Percentiles rank a stretch among this genome's conserved stretches.
phyloP scores from a whole-genome alignment of 1,140 invertebrate species.

The Hyphantria cunea region DNA sequence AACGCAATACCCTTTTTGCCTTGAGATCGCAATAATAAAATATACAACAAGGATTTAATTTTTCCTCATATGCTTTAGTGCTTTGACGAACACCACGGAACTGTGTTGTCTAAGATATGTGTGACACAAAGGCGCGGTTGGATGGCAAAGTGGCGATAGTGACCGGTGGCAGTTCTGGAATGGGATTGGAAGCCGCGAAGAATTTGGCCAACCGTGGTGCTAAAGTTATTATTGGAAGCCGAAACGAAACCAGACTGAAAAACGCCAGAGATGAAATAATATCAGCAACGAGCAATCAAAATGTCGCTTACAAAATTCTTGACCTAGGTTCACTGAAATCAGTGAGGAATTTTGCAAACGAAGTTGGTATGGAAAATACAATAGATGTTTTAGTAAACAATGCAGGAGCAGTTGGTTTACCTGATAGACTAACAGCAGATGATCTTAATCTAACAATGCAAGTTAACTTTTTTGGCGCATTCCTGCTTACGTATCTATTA shows the following conservation, averaged over 20 bases:
- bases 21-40: slow-evolving; percentile 45
- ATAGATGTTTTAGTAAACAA: slow-evolving; percentile 89
- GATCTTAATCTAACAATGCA: slow-evolving; percentile 87
- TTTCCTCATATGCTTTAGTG: slow-evolving; percentile 41
- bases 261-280: slow-evolving; percentile 64
- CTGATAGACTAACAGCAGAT: slow-evolving; percentile 80
- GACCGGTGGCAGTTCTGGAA: slow-evolving; percentile 92
- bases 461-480: slow-evolving; percentile 87
- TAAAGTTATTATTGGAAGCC: slow-evolving; percentile 90
- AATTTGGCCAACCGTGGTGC: slow-evolving; percentile 87
- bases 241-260: slow-evolving; percentile 80
- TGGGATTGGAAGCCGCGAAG: slow-evolving; percentile 90
- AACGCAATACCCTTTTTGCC: slow-evolving; percentile 32
- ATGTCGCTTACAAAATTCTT: slow-evolving; percentile 51
- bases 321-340: slow-evolving; percentile 69
- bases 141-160: slow-evolving; percentile 88
- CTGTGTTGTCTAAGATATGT: slow-evolving; percentile 39
- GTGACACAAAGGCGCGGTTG: slow-evolving; percentile 49
- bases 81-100: slow-evolving; percentile 30
- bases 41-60: slow-evolving; percentile 18
- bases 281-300: slow-evolving; percentile 53
- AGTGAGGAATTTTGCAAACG: slow-evolving; percentile 59
- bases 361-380: slow-evolving; percentile 72
- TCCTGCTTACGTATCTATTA: slow-evolving; percentile 87
- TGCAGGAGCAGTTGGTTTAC: slow-evolving; percentile 84